Base-by-base conservation (phyloP, 2,888 invertebrate species). In the Mesoligia furuncula region DNA sequence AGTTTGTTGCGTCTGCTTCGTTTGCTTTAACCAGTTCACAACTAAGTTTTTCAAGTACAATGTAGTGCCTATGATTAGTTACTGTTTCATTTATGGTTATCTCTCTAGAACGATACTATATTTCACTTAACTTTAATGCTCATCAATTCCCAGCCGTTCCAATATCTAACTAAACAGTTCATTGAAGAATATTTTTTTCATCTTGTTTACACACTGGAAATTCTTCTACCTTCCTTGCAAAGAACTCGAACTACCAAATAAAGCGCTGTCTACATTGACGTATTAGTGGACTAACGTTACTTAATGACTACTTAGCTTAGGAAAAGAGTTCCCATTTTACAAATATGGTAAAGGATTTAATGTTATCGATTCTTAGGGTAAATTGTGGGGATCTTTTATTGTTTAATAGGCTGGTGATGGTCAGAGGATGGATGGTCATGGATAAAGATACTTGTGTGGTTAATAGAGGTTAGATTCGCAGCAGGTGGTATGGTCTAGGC, bases 281-380 rank as follows among this genome's bases (percentile, higher is more conserved):
- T 84, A 89, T 91, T 91, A 88, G 90, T 88, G 48, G 27, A 71
- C 78, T 92, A 93, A 93, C 93, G 92, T 91, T 92, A 92, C 90
- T 92, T 93, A 93, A 92, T 90, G 88, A 88, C 85, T 84, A 81
- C 85, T 89, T 84, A 86, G 80, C 89, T 80, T 80, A 84, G 85
- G 73, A 86, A 87, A 88, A 82, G 84, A 87, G 82, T 89, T 89
- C 84, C 78, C 77, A 54, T 81, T 82, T 45, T 66, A 62, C 88
- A 31, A 77, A 80, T 80, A 88, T 73, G 88, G 88, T 42, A 13
- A 67, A 78, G 48, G 76, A 83, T 82, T 86, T 82, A 80, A 80
- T 76, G 79, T 87, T 83, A 88, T 87, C 66, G 83, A 79, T 75
- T 75, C 68, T 73, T 68, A 66, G 72, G 27, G 39, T 85, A 67